These are phyloP conservation scores for Gandaritis pyraliata DNA, from an alignment of 2,888 invertebrate species.

Conservation along the genomic window DNA sequence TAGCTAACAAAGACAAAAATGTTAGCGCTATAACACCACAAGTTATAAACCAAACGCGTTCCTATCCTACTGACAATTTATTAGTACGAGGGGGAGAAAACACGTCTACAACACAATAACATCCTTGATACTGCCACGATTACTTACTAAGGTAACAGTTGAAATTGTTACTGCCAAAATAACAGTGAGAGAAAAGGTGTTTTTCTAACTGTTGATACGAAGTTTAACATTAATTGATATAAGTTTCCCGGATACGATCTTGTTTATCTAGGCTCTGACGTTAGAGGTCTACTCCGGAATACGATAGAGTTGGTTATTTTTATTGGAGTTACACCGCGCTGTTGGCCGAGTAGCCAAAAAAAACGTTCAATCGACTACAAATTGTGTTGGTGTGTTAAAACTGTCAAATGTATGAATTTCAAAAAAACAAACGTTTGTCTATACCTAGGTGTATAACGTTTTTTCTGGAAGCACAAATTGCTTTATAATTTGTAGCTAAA, in stretches of 20 bases:
- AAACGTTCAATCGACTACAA: no score
- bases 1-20: no score
- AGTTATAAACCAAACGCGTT: background rate
- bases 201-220: slow-evolving; percentile 7
- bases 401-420: no score
- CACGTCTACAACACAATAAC: background rate
- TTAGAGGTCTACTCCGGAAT: no score
- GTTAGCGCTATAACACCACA: background rate
- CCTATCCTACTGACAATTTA: background rate
- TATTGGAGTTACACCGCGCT: no score
- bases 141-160: background rate
- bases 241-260: background rate
- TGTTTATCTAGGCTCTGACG: background rate
- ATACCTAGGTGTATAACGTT: no score
- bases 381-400: no score
- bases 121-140: background rate
- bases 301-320: no score
- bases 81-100: background rate
- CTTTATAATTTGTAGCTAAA: no score
- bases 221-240: background rate
- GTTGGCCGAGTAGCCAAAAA: no score
- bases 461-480: no score
- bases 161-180: slow-evolving; percentile 5
- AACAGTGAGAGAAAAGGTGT: slow-evolving; percentile 9
- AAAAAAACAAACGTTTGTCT: no score